Conservation (phyloP, 2,888 invertebrate genomes). For the Ophonus ardosiacus region DNA sequence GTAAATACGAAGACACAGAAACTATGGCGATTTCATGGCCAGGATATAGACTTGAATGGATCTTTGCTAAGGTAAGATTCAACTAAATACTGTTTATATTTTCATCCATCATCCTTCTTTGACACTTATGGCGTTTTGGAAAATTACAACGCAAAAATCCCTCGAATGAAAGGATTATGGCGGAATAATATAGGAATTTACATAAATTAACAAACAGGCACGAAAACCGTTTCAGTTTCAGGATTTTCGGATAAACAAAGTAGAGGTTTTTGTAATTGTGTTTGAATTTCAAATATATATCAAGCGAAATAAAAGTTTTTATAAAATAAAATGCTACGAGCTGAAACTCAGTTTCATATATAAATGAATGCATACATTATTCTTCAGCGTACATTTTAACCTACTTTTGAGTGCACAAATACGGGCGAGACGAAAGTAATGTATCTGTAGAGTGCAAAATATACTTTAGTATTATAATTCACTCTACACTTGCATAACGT, state of each 20-base stretch:
- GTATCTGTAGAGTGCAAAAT: no score
- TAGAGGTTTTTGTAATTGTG: not conserved
- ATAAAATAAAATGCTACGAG: not conserved
- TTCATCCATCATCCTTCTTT: no score
- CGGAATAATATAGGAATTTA: not conserved
- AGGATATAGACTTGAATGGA: constrained; percentile 85
- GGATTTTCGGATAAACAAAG: not conserved
- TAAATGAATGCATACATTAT: no score
- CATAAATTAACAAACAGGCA: not conserved
- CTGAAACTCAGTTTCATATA: no score
- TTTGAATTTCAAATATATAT: not conserved
- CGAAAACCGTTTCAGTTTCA: not conserved
- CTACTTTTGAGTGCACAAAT: no score
- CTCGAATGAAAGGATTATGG: not conserved
- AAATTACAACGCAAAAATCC: not conserved
- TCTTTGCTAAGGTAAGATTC: constrained; percentile 85
- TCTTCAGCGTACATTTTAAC: no score
- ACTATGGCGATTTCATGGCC: constrained; percentile 86
- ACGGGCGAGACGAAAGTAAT: no score
- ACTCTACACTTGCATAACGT: no score
- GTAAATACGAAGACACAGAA: constrained; percentile 86
- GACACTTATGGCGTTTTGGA: no score
- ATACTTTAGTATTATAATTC: no score
- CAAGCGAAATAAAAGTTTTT: not conserved
- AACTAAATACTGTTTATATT: no score